Evolutionary conservation across 2,113 vertebrate genomes (phyloP).

Genomic region (Scomber colias): DNA sequence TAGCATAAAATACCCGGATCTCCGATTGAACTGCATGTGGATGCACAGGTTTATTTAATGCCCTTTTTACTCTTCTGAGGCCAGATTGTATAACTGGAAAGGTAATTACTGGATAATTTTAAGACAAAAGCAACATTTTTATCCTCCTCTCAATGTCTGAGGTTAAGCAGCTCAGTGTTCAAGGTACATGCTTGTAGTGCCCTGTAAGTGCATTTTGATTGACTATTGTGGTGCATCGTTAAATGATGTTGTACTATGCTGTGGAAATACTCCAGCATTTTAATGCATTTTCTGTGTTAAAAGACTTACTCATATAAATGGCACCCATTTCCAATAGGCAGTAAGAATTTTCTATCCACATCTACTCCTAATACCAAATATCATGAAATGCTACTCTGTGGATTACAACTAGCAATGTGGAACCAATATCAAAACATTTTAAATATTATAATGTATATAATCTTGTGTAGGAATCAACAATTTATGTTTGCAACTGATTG

Average conservation of each 20-base stretch:
- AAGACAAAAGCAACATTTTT: too few species aligned
- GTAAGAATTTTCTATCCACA: not conserved
- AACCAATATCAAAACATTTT: not conserved
- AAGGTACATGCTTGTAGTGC: too few species aligned
- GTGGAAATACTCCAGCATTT: not conserved
- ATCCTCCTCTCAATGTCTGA: too few species aligned
- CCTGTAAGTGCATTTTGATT: not conserved
- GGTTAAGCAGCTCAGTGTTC: too few species aligned
- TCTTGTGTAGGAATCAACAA: not conserved
- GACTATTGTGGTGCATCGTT: not conserved
- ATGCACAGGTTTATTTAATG: too few species aligned
- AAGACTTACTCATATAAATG: not conserved
- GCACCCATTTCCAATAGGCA: not conserved
- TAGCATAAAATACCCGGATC: too few species aligned
- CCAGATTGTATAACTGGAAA: too few species aligned
- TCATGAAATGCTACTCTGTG: not conserved
- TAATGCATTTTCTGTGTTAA: not conserved
- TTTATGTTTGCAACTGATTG: not conserved
- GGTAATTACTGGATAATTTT: too few species aligned
- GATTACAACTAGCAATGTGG: not conserved
- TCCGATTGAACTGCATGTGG: too few species aligned
- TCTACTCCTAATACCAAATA: not conserved
- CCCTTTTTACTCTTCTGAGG: too few species aligned
- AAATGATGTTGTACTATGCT: not conserved
- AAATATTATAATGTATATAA: not conserved